These are phyloP conservation scores for Wiebesia pumilae DNA, from an alignment of 1,140 invertebrate species.

Conservation along the genomic window DNA sequence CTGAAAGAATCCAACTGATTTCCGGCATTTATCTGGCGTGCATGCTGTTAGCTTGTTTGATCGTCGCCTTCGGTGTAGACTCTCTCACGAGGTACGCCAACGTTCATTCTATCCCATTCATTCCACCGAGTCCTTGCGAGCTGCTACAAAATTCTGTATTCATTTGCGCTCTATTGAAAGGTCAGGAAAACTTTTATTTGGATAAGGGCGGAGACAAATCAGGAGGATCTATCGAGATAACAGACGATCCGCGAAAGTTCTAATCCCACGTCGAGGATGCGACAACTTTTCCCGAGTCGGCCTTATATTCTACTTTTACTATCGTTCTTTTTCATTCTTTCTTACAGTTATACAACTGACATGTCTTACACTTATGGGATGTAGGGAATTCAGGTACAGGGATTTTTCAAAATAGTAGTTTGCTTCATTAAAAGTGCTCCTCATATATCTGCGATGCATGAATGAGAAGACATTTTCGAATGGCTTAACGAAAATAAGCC, in stretches of 20 bases:
- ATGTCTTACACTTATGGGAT: not conserved
- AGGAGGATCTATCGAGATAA: not conserved
- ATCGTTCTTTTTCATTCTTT: not conserved
- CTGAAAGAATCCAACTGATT: slow-evolving; percentile 84
- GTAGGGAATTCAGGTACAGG: not conserved
- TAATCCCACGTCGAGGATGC: not conserved
- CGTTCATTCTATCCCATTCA: too few species aligned
- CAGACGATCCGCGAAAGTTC: not conserved
- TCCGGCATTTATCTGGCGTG: slow-evolving; percentile 89
- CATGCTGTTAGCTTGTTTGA: slow-evolving; percentile 83
- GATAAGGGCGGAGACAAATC: not conserved
- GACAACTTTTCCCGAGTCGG: not conserved
- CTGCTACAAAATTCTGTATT: not conserved
- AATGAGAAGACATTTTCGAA: not conserved
- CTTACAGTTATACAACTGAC: not conserved
- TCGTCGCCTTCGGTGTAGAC: slow-evolving; percentile 89
- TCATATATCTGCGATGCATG: not conserved
- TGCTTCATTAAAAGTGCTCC: not conserved
- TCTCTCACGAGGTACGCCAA: slow-evolving; percentile 81
- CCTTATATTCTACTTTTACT: not conserved
- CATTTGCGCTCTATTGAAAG: not conserved
- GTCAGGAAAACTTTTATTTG: not conserved
- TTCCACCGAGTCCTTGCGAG: not conserved
- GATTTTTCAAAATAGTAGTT: not conserved
- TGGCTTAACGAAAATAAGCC: not conserved